Evolutionary conservation across 2,113 vertebrate genomes (phyloP).

Genomic region (Urocolius indicus): DNA sequence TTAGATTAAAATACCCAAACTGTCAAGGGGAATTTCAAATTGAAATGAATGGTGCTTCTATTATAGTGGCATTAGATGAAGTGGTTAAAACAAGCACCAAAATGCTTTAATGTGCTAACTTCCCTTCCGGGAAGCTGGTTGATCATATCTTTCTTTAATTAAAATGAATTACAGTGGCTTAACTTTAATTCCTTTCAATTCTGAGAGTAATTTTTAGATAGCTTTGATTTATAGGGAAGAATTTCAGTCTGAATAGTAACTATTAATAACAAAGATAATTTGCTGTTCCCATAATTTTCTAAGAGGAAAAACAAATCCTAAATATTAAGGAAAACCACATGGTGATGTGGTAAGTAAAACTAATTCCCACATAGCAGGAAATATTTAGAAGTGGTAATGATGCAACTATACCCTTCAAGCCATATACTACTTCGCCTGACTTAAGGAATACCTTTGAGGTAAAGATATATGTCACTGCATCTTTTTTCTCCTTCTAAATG

Average conservation of each 20-base stretch:
- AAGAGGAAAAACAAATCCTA: neutral
- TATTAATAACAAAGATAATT: neutral
- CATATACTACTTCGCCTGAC: neutral
- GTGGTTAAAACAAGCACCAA: slow-evolving; percentile 7
- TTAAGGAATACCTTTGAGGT: neutral
- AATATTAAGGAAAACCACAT: neutral
- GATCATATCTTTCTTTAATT: neutral
- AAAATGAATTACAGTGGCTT: slow-evolving; percentile 5
- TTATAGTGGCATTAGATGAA: neutral
- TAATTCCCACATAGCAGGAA: neutral
- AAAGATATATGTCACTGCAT: neutral
- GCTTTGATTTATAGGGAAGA: neutral
- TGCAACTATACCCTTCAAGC: neutral
- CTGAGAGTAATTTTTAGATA: neutral
- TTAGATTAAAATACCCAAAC: neutral
- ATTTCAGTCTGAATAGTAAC: neutral
- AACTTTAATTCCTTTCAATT: slow-evolving; percentile 11
- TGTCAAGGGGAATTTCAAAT: slow-evolving; percentile 6
- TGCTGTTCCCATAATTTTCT: neutral
- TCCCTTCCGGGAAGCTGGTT: neutral
- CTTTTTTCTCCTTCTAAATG: neutral
- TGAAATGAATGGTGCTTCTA: slow-evolving; percentile 8
- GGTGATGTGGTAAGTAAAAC: neutral
- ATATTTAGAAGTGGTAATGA: neutral
- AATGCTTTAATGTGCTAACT: slow-evolving; percentile 7